Percentiles rank a stretch among this genome's conserved stretches.
These are phyloP conservation scores for Rhipidura dahli DNA, from an alignment of 2,113 vertebrate genomes.

Conservation along the genomic window DNA sequence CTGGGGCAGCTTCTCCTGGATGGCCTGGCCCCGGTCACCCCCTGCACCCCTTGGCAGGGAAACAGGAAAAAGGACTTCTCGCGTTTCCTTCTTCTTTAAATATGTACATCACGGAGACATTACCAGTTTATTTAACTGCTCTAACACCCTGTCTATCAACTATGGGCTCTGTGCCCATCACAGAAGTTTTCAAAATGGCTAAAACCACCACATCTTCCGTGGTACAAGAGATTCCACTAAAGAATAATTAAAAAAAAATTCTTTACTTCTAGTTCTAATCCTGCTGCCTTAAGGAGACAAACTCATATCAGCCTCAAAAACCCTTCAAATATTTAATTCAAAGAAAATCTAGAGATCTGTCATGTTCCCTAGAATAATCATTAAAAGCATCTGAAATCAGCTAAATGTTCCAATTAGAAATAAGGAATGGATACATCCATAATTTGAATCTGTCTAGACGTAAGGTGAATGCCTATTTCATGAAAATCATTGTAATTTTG, in stretches of 20 bases:
- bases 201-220: not conserved
- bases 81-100: too few relatives aligned
- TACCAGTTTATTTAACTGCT: too few relatives aligned
- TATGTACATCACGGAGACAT: too few relatives aligned
- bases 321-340: not conserved
- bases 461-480: not conserved
- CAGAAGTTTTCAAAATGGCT: too few relatives aligned
- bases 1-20: too few relatives aligned
- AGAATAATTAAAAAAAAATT: not conserved
- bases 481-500: not conserved
- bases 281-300: not conserved
- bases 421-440: not conserved
- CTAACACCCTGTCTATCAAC: too few relatives aligned
- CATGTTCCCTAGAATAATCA: not conserved
- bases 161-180: too few relatives aligned
- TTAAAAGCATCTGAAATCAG: not conserved
- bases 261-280: not conserved
- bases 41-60: too few relatives aligned
- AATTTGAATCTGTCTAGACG: not conserved
- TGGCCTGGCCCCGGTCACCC: too few relatives aligned
- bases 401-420: not conserved
- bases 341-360: not conserved
- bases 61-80: too few relatives aligned
- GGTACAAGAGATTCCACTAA: not conserved
- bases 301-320: not conserved